These are phyloP conservation scores for Nemoura dubitans DNA, from an alignment of 2,888 invertebrate species.

Conservation along the genomic window DNA sequence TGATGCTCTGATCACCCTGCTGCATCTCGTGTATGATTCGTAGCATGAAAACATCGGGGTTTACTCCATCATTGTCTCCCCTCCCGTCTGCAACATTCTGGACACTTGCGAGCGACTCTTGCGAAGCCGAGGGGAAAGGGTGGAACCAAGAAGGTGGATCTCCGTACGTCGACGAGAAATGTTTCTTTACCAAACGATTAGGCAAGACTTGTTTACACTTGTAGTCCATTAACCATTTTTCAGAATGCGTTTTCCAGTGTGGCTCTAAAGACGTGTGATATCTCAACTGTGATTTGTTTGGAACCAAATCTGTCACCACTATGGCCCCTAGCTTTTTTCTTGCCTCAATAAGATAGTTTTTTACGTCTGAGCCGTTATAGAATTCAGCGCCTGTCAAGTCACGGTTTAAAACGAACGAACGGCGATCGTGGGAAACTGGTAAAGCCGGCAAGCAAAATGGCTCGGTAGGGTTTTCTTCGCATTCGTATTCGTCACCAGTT, in stretches of 20 bases:
- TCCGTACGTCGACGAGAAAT: conserved; percentile 37
- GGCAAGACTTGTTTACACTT: neutral
- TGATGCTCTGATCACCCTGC: neutral
- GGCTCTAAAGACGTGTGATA: conserved; percentile 34
- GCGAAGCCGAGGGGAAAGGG: conserved; percentile 25
- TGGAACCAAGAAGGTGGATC: conserved; percentile 41
- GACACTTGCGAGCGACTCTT: neutral
- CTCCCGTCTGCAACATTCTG: neutral
- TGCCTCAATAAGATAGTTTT: neutral
- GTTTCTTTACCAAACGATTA: neutral
- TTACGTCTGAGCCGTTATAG: neutral
- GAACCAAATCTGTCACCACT: neutral
- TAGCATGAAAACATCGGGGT: neutral
- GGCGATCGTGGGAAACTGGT: neutral
- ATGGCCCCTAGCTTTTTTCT: neutral
- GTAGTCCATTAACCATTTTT: conserved; percentile 35
- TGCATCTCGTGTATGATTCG: conserved; percentile 29
- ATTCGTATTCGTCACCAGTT: neutral
- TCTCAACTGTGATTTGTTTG: conserved; percentile 25
- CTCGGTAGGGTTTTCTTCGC: neutral
- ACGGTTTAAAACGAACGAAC: conserved; percentile 34
- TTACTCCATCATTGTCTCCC: neutral
- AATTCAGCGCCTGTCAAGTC: conserved; percentile 30
- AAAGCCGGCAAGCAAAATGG: neutral
- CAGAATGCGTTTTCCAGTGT: neutral